Percentiles rank a stretch among this genome's conserved stretches.
These are phyloP conservation scores for Rhingia campestris DNA, from an alignment of 2,888 invertebrate species.

Conservation along the genomic window DNA sequence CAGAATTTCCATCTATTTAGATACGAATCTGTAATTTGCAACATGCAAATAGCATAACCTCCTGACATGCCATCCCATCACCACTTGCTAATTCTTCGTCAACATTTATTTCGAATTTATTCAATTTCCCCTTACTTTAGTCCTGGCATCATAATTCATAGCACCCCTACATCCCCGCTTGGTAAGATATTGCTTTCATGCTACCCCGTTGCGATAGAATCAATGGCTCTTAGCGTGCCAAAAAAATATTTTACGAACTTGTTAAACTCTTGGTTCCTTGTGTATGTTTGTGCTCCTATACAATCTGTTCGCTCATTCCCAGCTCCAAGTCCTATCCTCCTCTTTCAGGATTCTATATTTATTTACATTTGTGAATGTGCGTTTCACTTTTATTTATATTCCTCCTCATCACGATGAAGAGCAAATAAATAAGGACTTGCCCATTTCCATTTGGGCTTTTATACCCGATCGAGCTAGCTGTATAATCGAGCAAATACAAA, in stretches of 20 bases:
- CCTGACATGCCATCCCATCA: background rate
- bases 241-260: slow-evolving; percentile 55
- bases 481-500: slow-evolving; percentile 7
- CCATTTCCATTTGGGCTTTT: slow-evolving; percentile 16
- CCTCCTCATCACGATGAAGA: slow-evolving; percentile 48
- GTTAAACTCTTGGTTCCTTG: slow-evolving; percentile 17
- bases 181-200: slow-evolving; percentile 15
- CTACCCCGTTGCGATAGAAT: background rate
- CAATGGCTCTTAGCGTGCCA: slow-evolving; percentile 14
- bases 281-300: slow-evolving; percentile 41
- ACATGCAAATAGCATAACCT: slow-evolving; percentile 25
- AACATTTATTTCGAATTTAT: slow-evolving; percentile 43
- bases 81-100: slow-evolving; percentile 22
- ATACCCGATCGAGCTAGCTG: background rate
- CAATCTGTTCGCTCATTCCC: slow-evolving; percentile 26
- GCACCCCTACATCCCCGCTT: background rate
- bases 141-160: too few relatives aligned
- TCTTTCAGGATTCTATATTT: slow-evolving; percentile 16
- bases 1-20: slow-evolving; percentile 9
- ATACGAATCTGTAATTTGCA: slow-evolving; percentile 43
- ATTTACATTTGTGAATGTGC: slow-evolving; percentile 40
- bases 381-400: slow-evolving; percentile 57
- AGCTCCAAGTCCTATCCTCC: background rate
- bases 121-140: slow-evolving; percentile 6
- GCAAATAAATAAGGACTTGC: slow-evolving; percentile 54